These are phyloP conservation scores for Oncorhynchus clarkii DNA, from an alignment of 2,113 vertebrate species.

Conservation along the genomic window DNA sequence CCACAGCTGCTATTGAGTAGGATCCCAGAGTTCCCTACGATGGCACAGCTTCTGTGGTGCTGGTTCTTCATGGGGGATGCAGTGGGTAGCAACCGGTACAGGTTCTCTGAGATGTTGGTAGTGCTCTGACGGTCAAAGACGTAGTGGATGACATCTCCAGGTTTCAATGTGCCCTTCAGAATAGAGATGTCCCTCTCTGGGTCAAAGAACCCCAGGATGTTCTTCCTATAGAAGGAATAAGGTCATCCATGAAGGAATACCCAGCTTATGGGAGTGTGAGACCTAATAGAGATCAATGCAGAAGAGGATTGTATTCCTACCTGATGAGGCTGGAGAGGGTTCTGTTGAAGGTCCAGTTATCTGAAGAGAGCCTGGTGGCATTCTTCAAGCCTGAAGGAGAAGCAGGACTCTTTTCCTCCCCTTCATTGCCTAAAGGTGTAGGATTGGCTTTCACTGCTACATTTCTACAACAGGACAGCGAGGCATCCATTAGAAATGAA, in stretches of 20 bases:
- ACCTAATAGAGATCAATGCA: no score
- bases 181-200: slow-evolving; percentile 94
- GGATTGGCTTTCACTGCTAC: slow-evolving; percentile 30
- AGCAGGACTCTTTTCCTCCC: neutral
- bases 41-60: slow-evolving; percentile 86
- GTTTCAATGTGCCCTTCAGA: slow-evolving; percentile 90
- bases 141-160: slow-evolving; percentile 91
- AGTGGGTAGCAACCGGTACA: slow-evolving; percentile 89
- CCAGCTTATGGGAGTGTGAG: neutral
- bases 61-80: slow-evolving; percentile 89
- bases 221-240: slow-evolving; percentile 75
- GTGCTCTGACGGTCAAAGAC: slow-evolving; percentile 95
- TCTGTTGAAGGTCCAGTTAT: slow-evolving; percentile 70
- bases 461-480: slow-evolving; percentile 43
- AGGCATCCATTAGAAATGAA: neutral
- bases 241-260: neutral
- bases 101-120: slow-evolving; percentile 90
- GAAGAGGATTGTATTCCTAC: slow-evolving; percentile 27
- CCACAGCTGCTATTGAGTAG: slow-evolving; percentile 93
- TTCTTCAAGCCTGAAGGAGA: slow-evolving; percentile 18
- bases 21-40: slow-evolving; percentile 94
- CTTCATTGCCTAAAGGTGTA: slow-evolving; percentile 25
- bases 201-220: slow-evolving; percentile 90
- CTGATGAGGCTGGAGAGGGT: slow-evolving; percentile 74
- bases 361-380: slow-evolving; percentile 35